phyloP scores from a whole-genome alignment of 2,888 invertebrate genomes.

The Drosophila parthenogenetica region DNA sequence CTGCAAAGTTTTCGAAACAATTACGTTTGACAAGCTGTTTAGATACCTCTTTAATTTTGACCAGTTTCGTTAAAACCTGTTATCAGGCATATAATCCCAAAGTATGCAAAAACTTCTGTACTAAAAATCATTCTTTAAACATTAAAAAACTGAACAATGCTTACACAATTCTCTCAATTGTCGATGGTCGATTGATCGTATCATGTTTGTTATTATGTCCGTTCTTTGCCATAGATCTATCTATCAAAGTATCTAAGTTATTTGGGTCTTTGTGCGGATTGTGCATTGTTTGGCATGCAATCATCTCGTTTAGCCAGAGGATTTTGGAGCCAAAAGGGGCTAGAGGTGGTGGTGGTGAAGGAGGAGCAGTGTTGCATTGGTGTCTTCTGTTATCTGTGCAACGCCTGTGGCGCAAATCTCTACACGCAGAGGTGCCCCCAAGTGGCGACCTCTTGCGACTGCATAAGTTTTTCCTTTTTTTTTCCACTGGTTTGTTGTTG shows the following conservation, averaged over 20 bases:
- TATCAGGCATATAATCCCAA: too few species aligned
- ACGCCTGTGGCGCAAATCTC: slow-evolving; percentile 75
- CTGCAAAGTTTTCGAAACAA: too few species aligned
- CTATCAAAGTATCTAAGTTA: slow-evolving; percentile 27
- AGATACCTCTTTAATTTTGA: too few species aligned
- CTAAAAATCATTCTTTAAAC: background rate
- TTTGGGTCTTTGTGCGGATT: slow-evolving; percentile 38
- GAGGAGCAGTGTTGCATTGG: background rate
- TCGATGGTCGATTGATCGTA: slow-evolving; percentile 28
- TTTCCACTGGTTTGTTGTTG: slow-evolving; percentile 14
- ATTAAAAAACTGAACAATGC: background rate
- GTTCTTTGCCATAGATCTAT: slow-evolving; percentile 30
- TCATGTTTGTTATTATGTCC: slow-evolving; percentile 40
- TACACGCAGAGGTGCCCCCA: slow-evolving; percentile 72
- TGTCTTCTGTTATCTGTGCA: slow-evolving; percentile 68
- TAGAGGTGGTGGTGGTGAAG: background rate
- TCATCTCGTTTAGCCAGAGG: slow-evolving; percentile 54
- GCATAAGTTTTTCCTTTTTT: slow-evolving; percentile 52
- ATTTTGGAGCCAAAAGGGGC: slow-evolving; percentile 16
- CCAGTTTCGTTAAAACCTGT: too few species aligned
- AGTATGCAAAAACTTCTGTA: background rate
- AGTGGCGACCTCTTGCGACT: slow-evolving; percentile 68
- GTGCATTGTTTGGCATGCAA: slow-evolving; percentile 59
- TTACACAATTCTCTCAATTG: slow-evolving; percentile 12
- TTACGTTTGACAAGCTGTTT: too few species aligned